These are phyloP conservation scores for Barnardius zonarius DNA, from an alignment of 2,113 vertebrate species.

Conservation along the genomic window DNA sequence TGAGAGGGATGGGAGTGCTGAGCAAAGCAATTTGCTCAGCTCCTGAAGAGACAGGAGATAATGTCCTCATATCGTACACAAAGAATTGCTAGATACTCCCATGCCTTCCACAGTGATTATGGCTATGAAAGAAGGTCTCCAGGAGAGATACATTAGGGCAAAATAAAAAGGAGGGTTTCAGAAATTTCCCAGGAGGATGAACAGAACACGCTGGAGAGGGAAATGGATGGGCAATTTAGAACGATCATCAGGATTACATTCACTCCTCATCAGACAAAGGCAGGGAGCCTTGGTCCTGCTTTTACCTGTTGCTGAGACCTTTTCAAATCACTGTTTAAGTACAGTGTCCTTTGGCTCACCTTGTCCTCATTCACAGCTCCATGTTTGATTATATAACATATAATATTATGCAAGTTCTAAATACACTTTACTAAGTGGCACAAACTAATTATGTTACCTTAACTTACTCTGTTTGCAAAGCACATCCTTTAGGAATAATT, in stretches of 20 bases:
- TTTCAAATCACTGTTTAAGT: background rate
- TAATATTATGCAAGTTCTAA: slow-evolving; percentile 9
- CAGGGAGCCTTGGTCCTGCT: background rate
- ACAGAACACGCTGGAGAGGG: background rate
- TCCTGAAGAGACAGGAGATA: background rate
- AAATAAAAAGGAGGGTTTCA: background rate
- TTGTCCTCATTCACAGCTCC: background rate
- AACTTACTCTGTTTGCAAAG: background rate
- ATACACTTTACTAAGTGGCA: background rate
- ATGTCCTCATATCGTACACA: background rate
- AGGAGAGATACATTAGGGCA: background rate
- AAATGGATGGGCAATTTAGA: background rate
- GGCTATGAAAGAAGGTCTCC: background rate
- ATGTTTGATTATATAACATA: background rate
- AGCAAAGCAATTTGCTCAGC: background rate
- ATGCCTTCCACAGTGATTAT: background rate
- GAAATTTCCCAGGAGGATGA: background rate
- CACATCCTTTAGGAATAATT: background rate
- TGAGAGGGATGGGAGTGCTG: background rate
- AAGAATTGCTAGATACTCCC: background rate
- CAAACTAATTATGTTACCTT: background rate
- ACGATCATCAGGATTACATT: background rate
- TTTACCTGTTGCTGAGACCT: background rate
- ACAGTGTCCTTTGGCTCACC: background rate
- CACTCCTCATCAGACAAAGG: background rate